Percentiles rank a stretch among this genome's conserved stretches.
Conservation (phyloP, 2,797 vertebrate species). For the Anguilla megastoma region DNA sequence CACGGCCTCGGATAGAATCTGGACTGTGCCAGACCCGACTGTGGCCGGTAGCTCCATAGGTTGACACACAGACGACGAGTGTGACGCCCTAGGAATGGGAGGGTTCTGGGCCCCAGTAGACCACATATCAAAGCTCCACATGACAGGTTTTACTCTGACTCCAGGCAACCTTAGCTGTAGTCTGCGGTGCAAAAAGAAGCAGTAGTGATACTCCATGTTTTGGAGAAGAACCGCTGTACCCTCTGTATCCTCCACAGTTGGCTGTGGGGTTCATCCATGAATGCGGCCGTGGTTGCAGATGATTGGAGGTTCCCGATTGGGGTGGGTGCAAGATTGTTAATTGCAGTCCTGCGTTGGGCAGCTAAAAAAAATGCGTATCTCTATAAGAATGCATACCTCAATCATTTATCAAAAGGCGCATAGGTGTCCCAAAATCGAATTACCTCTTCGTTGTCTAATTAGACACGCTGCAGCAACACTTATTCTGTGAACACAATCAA, state of each 20-base stretch:
- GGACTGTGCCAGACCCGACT: not conserved
- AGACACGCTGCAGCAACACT: not conserved
- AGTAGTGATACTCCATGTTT: too few relatives aligned
- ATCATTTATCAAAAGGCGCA: not conserved
- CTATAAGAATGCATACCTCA: not conserved
- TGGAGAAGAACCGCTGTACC: not conserved
- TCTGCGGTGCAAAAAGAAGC: not conserved
- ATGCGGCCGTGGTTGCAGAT: not conserved
- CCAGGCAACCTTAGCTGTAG: not conserved
- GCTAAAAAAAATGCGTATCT: not conserved
- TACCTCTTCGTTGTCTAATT: not conserved
- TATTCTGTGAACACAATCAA: not conserved
- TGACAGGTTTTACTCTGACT: not conserved
- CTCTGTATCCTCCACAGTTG: not conserved
- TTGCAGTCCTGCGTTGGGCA: not conserved
- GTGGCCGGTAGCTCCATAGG: not conserved
- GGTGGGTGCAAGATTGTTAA: too few relatives aligned
- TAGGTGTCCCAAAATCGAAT: not conserved
- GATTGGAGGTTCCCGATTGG: not conserved
- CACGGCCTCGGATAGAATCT: not conserved
- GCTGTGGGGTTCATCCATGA: not conserved
- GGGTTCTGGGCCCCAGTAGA: not conserved
- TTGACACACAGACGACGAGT: not conserved
- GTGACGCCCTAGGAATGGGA: not conserved
- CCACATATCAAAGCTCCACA: not conserved